Evolutionary conservation across 2,113 vertebrate species (phyloP).

Genomic region (Machaerirhynchus nigripectus): DNA sequence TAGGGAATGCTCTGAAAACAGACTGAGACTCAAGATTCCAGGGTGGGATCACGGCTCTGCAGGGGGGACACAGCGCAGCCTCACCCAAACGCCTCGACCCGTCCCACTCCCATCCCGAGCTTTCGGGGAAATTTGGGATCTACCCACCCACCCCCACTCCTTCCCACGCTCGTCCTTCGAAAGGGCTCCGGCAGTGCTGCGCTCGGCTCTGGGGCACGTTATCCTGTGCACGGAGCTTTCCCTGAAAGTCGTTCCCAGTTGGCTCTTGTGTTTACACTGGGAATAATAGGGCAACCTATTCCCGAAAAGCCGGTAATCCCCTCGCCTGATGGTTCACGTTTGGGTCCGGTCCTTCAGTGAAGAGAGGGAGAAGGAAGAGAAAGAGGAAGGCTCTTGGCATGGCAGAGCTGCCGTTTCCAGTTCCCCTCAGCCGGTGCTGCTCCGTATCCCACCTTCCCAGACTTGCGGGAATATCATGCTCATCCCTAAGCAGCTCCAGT

Average conservation of each 20-base stretch:
- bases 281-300: not conserved
- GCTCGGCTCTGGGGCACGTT: rapidly evolving
- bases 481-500: not conserved
- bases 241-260: not conserved
- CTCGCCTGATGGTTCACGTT: rapidly evolving
- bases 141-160: rapidly evolving
- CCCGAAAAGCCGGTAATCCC: not conserved
- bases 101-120: not conserved
- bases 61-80: rapidly evolving
- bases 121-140: not conserved
- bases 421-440: not conserved
- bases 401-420: not conserved
- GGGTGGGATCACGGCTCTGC: rapidly evolving
- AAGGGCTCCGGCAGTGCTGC: rapidly evolving
- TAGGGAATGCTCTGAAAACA: not conserved
- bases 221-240: not conserved
- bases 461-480: not conserved
- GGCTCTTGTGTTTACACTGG: not conserved
- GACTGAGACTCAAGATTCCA: not conserved
- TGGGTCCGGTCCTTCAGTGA: rapidly evolving
- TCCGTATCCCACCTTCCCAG: not conserved
- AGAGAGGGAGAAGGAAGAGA: not conserved
- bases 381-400: not conserved
- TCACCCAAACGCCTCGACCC: rapidly evolving
- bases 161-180: not conserved